These are phyloP conservation scores for Lutjanus campechanus DNA, from an alignment of 2,797 vertebrate genomes.

Conservation along the genomic window DNA sequence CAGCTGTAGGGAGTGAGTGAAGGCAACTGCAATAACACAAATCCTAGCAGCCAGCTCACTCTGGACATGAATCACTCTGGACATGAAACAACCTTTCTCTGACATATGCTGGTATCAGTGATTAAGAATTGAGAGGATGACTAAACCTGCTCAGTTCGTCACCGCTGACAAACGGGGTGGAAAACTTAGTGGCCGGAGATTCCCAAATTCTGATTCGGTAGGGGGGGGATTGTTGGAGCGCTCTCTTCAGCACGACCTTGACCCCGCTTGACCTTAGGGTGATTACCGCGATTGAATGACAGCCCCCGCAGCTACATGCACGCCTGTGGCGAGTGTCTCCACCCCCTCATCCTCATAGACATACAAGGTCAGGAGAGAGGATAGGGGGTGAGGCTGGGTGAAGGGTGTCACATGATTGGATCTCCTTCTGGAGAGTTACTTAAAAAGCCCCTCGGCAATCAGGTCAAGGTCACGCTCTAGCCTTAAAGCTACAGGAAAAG, in stretches of 20 bases:
- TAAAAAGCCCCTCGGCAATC: slow-evolving; percentile 83
- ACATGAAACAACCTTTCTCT: slow-evolving; percentile 73
- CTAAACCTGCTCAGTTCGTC: slow-evolving; percentile 68
- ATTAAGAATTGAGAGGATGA: slow-evolving; percentile 77
- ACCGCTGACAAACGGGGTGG: slow-evolving; percentile 28
- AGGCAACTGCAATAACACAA: slow-evolving; percentile 75
- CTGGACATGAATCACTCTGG: slow-evolving; percentile 77
- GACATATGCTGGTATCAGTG: slow-evolving; percentile 78
- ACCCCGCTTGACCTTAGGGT: slow-evolving; percentile 68
- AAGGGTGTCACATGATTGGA: slow-evolving; percentile 84
- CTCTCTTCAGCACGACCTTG: slow-evolving; percentile 65
- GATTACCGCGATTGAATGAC: slow-evolving; percentile 71
- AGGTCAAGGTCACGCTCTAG: slow-evolving; percentile 83
- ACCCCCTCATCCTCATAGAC: slow-evolving; percentile 60
- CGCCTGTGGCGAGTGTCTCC: slow-evolving; percentile 49
- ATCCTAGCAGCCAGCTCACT: slow-evolving; percentile 70
- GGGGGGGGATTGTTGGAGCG: slow-evolving; percentile 14
- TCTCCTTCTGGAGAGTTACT: slow-evolving; percentile 85
- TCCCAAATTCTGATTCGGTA: slow-evolving; percentile 37
- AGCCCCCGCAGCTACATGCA: slow-evolving; percentile 53
- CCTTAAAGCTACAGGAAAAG: slow-evolving; percentile 76
- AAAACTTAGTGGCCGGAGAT: slow-evolving; percentile 24
- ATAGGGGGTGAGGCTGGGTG: slow-evolving; percentile 63
- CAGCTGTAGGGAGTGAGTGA: slow-evolving; percentile 70
- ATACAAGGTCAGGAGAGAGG: slow-evolving; percentile 74